Base-by-base conservation (phyloP, 2,113 vertebrate species). In the Apistogramma diplotaenia region DNA sequence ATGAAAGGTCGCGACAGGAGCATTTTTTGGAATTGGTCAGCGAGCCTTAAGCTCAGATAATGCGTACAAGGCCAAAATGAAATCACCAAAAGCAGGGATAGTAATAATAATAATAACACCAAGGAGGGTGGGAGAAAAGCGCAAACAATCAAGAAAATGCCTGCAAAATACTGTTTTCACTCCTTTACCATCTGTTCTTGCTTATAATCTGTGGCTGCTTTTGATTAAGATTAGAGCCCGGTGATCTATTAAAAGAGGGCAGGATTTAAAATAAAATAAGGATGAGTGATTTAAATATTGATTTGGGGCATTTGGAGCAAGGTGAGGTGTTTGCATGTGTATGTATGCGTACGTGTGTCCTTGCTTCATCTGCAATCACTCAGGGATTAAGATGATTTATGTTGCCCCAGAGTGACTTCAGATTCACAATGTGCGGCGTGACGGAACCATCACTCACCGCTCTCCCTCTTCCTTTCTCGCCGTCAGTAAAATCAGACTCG, bases 301-400 rank as follows among this genome's bases (percentile, higher is more conserved):
- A 90, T 90, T 93, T 84, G 19, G 37, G 70, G 78, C 67, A 71
- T 73, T 61, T 35, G 55, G 82, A 86, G 76, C 89, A 93, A 93
- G 89, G 90, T 91, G 90, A 93, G 75, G 79, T 46, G 82, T 81
- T 65, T 83, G 56, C 84, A 23, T 79, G 15, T 49, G 25, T 74
- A 56, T 72, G 67, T 59, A 29, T 70, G 46, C 23, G 29, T 61
- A 8, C 62, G 87, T 58, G 85, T 88, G 87, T 81, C 78, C 87
- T 85, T 81, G 81, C 81, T 59, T 46, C n/a, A 3, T 85, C 76
- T 90, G 81, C 72, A 80, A 59, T 83, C 79, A 67, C 86, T 87
- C 79, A 80, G 88, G 91, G 92, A 93, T 94, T 93, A 90, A 78
- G 78, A 86, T 90, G 93, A 93, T 93, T 93, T 91, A 92, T 93